Base-by-base conservation (phyloP, 1,140 invertebrate genomes). In the Philotrypesis tridentata region DNA sequence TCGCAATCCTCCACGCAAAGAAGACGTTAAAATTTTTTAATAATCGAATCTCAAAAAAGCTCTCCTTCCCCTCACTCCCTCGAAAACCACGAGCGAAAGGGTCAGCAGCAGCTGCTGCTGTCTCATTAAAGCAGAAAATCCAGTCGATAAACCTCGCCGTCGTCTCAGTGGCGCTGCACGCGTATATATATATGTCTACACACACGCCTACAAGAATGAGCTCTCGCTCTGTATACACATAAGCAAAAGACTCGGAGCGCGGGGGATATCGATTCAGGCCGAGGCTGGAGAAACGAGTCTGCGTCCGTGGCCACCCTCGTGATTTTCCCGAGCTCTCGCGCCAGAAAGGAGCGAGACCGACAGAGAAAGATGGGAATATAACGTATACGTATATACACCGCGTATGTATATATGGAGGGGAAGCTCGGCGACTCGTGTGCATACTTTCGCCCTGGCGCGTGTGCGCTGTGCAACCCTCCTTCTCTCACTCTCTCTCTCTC, bases 391-490 rank as follows among this genome's bases (percentile, higher is more conserved):
- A n/a, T n/a, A n/a, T n/a, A n/a, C n/a, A n/a, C n/a, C n/a, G n/a
- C n/a, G n/a, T n/a, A n/a, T n/a, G n/a, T n/a, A n/a, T n/a, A n/a
- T n/a, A n/a, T n/a, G n/a, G n/a, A n/a, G n/a, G n/a, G n/a, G n/a
- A n/a, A n/a, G n/a, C n/a, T n/a, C n/a, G n/a, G n/a, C n/a, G n/a
- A n/a, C n/a, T 63, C 77, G 67, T 60, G 48, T 74, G 55, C 60
- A 63, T 25, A 86, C 33, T 76, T 31, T 63, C 79, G n/a, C 72
- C 63, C 74, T 79, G 23, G 75, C 63, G n/a, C n/a, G n/a, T n/a
- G n/a, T n/a, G n/a, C n/a, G n/a, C 72, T 70, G 84, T 78, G 61
- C 84, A 75, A 86, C 85, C 86, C 85, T 88, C 80, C 81, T 67
- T 43, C 37, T 25, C 33, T 37, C 23, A n/a, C 37, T 23, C 70